Conservation (phyloP, 37 sponge, comb jelly and placozoan species). For the Petrosia ficiformis region DNA sequence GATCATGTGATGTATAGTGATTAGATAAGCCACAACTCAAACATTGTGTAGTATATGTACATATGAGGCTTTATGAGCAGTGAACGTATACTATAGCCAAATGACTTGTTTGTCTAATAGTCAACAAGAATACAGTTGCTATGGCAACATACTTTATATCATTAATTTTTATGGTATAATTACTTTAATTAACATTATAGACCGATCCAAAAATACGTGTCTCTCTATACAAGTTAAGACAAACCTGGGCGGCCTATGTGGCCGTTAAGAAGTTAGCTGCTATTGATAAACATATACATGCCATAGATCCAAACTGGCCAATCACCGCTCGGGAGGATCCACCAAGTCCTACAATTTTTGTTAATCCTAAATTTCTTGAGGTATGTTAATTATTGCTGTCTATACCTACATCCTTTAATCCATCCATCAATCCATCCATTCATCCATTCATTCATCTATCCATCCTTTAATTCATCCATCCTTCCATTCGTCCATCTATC, state of each 20-base stretch:
- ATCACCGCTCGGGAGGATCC: slow-evolving; percentile 21
- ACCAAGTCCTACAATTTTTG: slow-evolving; percentile 54
- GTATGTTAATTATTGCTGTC: background rate
- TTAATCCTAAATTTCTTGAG: slow-evolving; percentile 65
- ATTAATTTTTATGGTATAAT: too few species aligned
- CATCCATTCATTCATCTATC: too few species aligned
- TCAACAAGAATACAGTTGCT: too few species aligned
- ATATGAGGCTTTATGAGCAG: too few species aligned
- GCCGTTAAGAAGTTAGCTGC: slow-evolving; percentile 55
- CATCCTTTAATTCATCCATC: too few species aligned
- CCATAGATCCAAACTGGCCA: slow-evolving; percentile 87
- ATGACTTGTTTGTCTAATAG: too few species aligned
- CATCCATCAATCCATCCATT: too few species aligned
- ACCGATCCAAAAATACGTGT: slow-evolving; percentile 55
- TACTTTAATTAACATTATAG: slow-evolving; percentile 17
- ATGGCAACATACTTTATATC: too few species aligned
- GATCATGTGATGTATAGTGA: background rate
- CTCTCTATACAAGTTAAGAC: slow-evolving; percentile 74
- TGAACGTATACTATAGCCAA: too few species aligned
- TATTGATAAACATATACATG: slow-evolving; percentile 75
- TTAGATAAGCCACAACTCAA: background rate
- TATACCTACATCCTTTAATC: too few species aligned
- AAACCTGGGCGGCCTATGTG: slow-evolving; percentile 70
- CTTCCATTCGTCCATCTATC: too few species aligned
- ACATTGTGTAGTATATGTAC: background rate